Evolutionary conservation across 1,140 invertebrate species (phyloP).

Genomic region (Scylla paramamosain): DNA sequence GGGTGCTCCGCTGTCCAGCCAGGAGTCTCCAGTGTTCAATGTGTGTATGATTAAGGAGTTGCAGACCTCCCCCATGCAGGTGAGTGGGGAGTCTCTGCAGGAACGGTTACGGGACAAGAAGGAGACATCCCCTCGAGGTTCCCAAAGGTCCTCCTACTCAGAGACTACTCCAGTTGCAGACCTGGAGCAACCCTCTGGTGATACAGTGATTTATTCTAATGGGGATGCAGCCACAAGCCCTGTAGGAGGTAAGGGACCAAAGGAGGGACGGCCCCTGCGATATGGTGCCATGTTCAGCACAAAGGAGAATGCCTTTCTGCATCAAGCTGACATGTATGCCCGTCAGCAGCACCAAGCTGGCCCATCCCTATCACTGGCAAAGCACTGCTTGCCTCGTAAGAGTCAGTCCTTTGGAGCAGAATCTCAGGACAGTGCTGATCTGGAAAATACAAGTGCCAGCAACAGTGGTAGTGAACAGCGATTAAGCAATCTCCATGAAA

Average conservation of each 20-base stretch:
- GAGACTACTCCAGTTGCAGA: conserved; percentile 49
- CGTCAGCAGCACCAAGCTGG: conserved; percentile 44
- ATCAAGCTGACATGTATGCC: conserved; percentile 49
- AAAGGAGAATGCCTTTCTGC: conserved; percentile 67
- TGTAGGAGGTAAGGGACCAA: conserved; percentile 14
- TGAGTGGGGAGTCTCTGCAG: conserved; percentile 68
- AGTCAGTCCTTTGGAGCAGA: conserved; percentile 69
- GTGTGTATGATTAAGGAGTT: conserved; percentile 73
- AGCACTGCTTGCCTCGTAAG: conserved; percentile 52
- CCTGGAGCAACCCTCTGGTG: not conserved
- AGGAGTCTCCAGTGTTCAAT: conserved; percentile 73
- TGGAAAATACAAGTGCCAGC: conserved; percentile 59
- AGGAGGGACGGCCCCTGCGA: conserved; percentile 42
- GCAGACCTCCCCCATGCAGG: conserved; percentile 74
- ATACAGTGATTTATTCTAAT: conserved; percentile 44
- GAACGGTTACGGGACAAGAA: conserved; percentile 53
- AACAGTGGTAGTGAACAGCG: conserved; percentile 68
- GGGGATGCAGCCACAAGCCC: conserved; percentile 37
- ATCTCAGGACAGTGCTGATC: conserved; percentile 60
- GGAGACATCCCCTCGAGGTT: conserved; percentile 47
- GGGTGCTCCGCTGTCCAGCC: conserved; percentile 59
- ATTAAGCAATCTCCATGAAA: conserved; percentile 70
- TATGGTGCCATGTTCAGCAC: conserved; percentile 70
- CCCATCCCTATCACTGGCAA: conserved; percentile 50
- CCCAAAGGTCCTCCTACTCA: conserved; percentile 53